Base-by-base conservation (phyloP, 2,113 vertebrate species). In the Odontophorus gujanensis region DNA sequence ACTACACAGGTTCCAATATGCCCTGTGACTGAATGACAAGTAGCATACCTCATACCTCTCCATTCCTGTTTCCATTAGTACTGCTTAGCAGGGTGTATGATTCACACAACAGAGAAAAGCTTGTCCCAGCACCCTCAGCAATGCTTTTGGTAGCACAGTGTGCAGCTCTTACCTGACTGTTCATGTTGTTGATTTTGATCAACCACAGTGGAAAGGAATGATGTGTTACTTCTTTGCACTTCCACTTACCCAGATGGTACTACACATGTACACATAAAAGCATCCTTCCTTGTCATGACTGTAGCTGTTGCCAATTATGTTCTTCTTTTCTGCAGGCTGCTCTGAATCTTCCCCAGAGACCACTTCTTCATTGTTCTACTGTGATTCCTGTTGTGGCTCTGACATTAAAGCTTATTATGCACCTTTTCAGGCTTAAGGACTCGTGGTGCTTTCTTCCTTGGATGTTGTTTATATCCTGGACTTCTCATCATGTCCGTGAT, bases 401-500 rank as follows among this genome's bases (percentile, higher is more conserved):
- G 95, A 97, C 97, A 20, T 97, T 99, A 34, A 99, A 98, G 95
- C 96, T 99, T 81, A 95, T 98, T 71, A 98, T 99, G 98, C 98
- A 99, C 96, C 93, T 98, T 58, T 98, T 98, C 80, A 98, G 98
- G 89, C 98, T 99, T 85, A 99, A 99, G 93, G 99, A 99, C 50
- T 98, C 98, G 0, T 99, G 99, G 99, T 99, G 98, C 96, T 99
- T 99, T 92, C 97, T 99, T 91, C 99, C 99, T 13, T 99, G 99
- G 99, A 99, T 99, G 98, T 93, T 99, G 34, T 99, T 99, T 84
- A 98, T 99, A 76, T 98, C 99, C 50, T 98, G 99, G 98, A 98
- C 98, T 16, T 99, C 99, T 11, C 99, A 99, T 95, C 99, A 99
- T 5, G 67, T 99, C 48, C 98, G 99, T 68, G 99, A 99, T 0